phyloP scores from a whole-genome alignment of 64 coral and sea anemone species.

The Orbicella faveolata region DNA sequence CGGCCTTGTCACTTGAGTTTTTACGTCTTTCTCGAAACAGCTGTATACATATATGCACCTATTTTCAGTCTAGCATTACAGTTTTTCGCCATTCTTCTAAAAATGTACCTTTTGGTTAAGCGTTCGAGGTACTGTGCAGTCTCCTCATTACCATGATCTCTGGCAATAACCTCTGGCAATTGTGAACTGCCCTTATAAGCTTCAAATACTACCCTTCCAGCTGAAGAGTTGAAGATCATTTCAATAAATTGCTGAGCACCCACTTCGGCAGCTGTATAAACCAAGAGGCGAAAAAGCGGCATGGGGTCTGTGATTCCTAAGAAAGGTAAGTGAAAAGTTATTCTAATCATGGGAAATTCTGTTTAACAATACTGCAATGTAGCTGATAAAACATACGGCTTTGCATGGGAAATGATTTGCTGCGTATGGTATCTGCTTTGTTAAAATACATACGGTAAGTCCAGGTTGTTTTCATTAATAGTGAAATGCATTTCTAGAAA shows the following conservation, averaged over 20 bases:
- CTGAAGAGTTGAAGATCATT: not conserved
- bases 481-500: no score
- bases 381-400: no score
- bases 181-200: not conserved
- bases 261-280: not conserved
- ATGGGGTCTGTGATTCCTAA: not conserved
- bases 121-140: conserved; percentile 1
- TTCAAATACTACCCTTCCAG: not conserved
- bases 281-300: not conserved
- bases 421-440: no score
- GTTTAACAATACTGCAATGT: no score
- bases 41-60: no score
- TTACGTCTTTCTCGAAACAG: no score
- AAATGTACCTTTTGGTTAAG: not conserved
- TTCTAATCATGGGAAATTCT: no score
- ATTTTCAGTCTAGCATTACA: no score
- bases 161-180: not conserved
- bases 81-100: not conserved
- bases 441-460: no score
- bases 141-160: not conserved
- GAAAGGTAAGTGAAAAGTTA: not conserved
- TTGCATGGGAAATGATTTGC: no score
- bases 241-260: not conserved
- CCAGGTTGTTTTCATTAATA: no score
- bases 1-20: no score